Conservation (phyloP, 2,888 invertebrate genomes). For the Metallyticus violacea region DNA sequence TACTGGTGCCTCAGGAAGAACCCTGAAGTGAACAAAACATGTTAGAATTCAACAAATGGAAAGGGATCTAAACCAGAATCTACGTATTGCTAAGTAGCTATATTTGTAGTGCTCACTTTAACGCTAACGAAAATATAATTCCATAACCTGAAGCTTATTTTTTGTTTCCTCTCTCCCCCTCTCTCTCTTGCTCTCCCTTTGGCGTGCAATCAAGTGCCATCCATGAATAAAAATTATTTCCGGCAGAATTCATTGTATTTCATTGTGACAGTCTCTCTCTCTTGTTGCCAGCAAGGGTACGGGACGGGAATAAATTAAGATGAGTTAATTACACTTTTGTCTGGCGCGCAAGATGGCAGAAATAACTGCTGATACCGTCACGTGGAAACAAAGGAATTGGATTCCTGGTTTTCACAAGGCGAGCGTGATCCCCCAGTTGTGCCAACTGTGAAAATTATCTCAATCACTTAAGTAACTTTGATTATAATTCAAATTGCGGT, state of each 20-base stretch:
- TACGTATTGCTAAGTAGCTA: no score
- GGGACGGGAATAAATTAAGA: not conserved
- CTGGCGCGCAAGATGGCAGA: not conserved
- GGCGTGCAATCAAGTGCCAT: not conserved
- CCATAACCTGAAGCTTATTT: not conserved
- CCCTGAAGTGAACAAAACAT: no score
- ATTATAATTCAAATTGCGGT: not conserved
- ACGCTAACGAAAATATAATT: not conserved
- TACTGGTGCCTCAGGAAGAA: no score
- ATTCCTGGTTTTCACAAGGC: not conserved
- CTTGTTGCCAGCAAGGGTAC: not conserved
- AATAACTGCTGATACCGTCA: not conserved
- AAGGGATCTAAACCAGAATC: no score
- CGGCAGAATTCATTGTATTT: not conserved
- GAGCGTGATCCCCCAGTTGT: not conserved
- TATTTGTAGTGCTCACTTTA: not conserved
- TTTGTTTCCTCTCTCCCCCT: not conserved
- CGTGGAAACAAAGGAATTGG: not conserved
- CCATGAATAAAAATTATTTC: not conserved
- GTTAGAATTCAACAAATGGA: no score
- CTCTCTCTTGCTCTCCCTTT: not conserved
- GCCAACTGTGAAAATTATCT: not conserved
- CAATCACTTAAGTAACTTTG: not conserved
- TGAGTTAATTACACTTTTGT: not conserved
- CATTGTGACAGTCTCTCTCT: not conserved